Conservation (phyloP, 1,140 invertebrate species). For the Diorhabda elongata region DNA sequence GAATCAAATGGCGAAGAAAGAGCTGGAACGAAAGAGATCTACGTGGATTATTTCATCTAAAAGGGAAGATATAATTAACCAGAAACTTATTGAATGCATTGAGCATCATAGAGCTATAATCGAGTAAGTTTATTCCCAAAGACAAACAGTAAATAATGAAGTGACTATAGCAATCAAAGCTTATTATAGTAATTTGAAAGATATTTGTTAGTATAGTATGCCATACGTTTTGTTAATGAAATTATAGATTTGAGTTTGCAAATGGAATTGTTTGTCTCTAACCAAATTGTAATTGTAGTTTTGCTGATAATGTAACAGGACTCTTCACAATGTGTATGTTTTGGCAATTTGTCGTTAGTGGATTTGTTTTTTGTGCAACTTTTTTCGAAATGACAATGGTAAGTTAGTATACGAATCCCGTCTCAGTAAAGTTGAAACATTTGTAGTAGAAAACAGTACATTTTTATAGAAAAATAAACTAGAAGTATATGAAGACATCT, state of each 20-base stretch:
- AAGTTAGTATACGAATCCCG: neutral
- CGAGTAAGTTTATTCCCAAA: slow-evolving; percentile 6
- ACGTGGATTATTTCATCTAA: neutral
- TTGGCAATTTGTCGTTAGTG: slow-evolving; percentile 19
- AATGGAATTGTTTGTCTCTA: too few species aligned
- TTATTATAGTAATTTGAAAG: too few species aligned
- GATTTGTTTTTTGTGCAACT: slow-evolving; percentile 21
- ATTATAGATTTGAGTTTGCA: too few species aligned
- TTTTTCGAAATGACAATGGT: slow-evolving; percentile 23
- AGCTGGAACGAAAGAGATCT: neutral
- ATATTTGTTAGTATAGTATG: too few species aligned
- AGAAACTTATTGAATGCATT: slow-evolving; percentile 15
- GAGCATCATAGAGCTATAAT: slow-evolving; percentile 20
- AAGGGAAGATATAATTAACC: slow-evolving; percentile 12
- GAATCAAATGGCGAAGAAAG: neutral
- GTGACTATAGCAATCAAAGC: too few species aligned
- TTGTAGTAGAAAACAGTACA: too few species aligned
- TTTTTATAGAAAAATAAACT: too few species aligned
- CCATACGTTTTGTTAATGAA: too few species aligned
- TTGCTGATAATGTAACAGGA: slow-evolving; percentile 18
- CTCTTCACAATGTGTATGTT: slow-evolving; percentile 19
- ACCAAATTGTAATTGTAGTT: slow-evolving; percentile 16
- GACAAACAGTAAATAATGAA: too few species aligned
- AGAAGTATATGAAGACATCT: too few species aligned
- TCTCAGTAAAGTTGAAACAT: too few species aligned